Conservation (phyloP, 2,888 invertebrate genomes). For the Agrotis clavis region DNA sequence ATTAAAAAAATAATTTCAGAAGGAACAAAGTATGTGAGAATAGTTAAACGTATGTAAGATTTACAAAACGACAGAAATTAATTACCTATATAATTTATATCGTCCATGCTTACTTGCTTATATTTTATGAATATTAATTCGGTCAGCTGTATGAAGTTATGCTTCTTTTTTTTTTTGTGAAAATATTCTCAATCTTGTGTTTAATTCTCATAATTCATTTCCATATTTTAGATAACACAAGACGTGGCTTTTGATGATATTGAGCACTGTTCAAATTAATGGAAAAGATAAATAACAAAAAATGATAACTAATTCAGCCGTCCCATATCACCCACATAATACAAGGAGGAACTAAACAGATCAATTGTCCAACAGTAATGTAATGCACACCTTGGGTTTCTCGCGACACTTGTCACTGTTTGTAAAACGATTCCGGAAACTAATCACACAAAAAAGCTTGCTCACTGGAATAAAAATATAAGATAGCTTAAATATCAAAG, state of each 20-base stretch:
- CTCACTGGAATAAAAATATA: slow-evolving; percentile 57
- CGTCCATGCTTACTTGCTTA: not conserved
- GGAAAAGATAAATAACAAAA: not conserved
- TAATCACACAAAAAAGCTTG: slow-evolving; percentile 65
- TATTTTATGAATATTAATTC: not conserved
- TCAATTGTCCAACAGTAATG: slow-evolving; percentile 26
- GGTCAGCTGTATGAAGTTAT: not conserved
- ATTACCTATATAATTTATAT: too few relatives aligned
- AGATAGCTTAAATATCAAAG: slow-evolving; percentile 69
- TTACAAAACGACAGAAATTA: not conserved
- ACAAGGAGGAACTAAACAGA: not conserved
- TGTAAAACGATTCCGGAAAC: slow-evolving; percentile 67
- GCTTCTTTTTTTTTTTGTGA: not conserved
- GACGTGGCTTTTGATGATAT: not conserved
- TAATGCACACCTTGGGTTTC: slow-evolving; percentile 34
- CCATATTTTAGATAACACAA: not conserved
- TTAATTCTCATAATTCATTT: not conserved
- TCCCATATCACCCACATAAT: slow-evolving; percentile 24
- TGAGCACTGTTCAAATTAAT: not conserved
- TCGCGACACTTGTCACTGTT: slow-evolving; percentile 29
- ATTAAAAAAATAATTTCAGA: too few relatives aligned
- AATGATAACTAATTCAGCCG: not conserved
- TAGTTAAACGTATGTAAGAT: not conserved
- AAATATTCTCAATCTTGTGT: not conserved
- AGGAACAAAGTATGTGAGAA: not conserved